Evolutionary conservation across 2,113 vertebrate genomes (phyloP), one percentile per base, ranked within the genome.

Genomic region (Phalacrocorax aristotelis): DNA sequence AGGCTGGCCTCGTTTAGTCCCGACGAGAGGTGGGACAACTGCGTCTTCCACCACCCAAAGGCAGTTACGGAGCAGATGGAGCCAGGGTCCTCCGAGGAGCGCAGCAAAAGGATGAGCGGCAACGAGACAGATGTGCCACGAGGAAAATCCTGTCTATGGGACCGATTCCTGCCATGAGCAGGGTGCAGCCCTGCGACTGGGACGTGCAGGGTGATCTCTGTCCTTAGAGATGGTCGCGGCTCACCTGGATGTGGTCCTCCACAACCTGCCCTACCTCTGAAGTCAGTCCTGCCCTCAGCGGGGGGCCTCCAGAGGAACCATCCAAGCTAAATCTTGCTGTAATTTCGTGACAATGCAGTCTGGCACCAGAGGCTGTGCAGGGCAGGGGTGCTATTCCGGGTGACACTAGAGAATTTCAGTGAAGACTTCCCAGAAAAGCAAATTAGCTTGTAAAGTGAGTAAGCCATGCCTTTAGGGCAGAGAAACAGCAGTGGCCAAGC

Each of bases 91-190:
- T 21, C 58, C 1, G 2, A 65, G 62, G 60, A 38, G 19, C 4
- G 0, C 48, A 34, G 26, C 26, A 15, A 16, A 51, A 34, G 68
- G 80, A 48, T 4, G 38, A 65, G 72, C 21, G 21, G 44, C 25
- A 22, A 54, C 0, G 0, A 6, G n/a, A n/a, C 8, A 21, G 1
- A 25, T 0, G 14, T 10, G 26, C 36, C 40, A 16, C 1, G 6
- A 49, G 22, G 15, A 46, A 57, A 89, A 86, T 19, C 61, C 55
- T 55, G 30, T 5, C 5, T 62, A 10, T 0, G 15, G 77, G 75
- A 54, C 4, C 3, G 36, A n/a, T 4, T 18, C 51, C 40, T 32
- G 30, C 42, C 38, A 8, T 0, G 18, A 87, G 80, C 40, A 15
- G 0, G 0, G 77, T 4, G 21, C n/a, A 49, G 66, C 27, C 23